phyloP scores from a whole-genome alignment of 2,888 invertebrate species.

The Drosophila fungiperda region DNA sequence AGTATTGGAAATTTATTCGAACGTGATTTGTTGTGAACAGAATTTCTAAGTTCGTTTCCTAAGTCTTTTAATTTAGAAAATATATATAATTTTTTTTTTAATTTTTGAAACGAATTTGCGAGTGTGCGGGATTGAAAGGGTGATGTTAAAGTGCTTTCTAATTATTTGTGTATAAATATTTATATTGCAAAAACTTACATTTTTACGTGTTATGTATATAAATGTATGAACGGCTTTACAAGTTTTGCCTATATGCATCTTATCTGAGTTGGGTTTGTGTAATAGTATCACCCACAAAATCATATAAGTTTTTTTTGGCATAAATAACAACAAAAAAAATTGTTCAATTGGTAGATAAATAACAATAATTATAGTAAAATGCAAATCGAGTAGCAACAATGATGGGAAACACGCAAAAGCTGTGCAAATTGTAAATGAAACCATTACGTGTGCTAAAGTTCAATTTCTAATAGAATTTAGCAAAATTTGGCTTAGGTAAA shows the following conservation, averaged over 20 bases:
- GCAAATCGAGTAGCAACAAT: constrained; percentile 23
- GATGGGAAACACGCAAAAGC: constrained; percentile 58
- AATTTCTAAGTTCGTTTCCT: constrained; percentile 30
- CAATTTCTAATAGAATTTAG: neutral
- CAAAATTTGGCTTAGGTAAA: neutral
- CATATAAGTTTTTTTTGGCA: constrained; percentile 4
- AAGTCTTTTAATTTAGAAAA: constrained; percentile 33
- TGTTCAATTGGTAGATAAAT: constrained; percentile 48
- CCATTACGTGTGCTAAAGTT: neutral
- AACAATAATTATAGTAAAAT: constrained; percentile 30
- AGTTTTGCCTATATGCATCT: neutral
- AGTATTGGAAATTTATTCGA: constrained; percentile 34
- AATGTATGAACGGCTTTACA: constrained; percentile 6
- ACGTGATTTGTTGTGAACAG: neutral
- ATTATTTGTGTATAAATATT: neutral
- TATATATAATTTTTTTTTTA: neutral
- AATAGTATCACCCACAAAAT: constrained; percentile 6
- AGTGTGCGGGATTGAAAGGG: rapidly evolving
- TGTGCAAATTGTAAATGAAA: constrained; percentile 44
- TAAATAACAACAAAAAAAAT: constrained; percentile 18
- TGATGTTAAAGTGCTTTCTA: neutral
- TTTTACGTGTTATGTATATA: constrained; percentile 1
- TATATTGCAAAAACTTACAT: too few relatives aligned
- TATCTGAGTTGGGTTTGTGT: neutral
- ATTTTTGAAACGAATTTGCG: neutral